These are phyloP conservation scores for Beroe forskalii DNA, from an alignment of 37 sponge, comb jelly and placozoan species.

Conservation along the genomic window DNA sequence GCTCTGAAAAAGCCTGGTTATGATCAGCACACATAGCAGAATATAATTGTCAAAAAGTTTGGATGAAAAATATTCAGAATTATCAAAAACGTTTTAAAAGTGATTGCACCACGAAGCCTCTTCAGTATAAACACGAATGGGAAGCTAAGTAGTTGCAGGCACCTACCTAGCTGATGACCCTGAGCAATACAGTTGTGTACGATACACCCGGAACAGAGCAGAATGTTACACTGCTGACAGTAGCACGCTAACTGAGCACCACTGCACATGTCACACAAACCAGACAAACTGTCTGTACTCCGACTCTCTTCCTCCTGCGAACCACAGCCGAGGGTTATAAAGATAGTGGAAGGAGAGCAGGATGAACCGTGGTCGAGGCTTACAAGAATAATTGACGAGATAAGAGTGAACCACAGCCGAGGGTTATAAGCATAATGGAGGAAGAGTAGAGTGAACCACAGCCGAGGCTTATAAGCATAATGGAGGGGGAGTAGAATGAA, in stretches of 20 bases:
- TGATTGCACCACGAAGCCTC: too few species aligned
- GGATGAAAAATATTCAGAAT: too few species aligned
- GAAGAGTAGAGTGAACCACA: not conserved
- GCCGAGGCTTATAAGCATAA: too few species aligned
- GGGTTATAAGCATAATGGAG: not conserved
- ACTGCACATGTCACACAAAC: slow-evolving; percentile 17
- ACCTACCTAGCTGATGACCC: slow-evolving; percentile 53
- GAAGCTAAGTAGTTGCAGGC: too few species aligned
- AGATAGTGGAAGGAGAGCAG: not conserved
- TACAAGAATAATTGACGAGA: too few species aligned
- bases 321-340: not conserved
- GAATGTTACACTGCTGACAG: slow-evolving; percentile 40
- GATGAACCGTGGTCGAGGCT: not conserved
- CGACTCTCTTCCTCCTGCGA: slow-evolving; percentile 42
- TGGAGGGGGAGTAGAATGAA: too few species aligned
- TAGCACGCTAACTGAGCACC: slow-evolving; percentile 8
- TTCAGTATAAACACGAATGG: too few species aligned
- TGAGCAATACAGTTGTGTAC: slow-evolving; percentile 38
- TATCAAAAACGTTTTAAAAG: too few species aligned
- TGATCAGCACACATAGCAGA: too few species aligned
- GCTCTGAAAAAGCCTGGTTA: too few species aligned
- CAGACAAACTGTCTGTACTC: slow-evolving; percentile 36
- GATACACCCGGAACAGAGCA: slow-evolving; percentile 19
- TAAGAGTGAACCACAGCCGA: too few species aligned
- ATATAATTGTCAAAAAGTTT: too few species aligned